Percentiles rank a stretch among this genome's conserved stretches.
Evolutionary conservation across 2,113 vertebrate genomes (phyloP).

Genomic region (Aplodontia rufa): DNA sequence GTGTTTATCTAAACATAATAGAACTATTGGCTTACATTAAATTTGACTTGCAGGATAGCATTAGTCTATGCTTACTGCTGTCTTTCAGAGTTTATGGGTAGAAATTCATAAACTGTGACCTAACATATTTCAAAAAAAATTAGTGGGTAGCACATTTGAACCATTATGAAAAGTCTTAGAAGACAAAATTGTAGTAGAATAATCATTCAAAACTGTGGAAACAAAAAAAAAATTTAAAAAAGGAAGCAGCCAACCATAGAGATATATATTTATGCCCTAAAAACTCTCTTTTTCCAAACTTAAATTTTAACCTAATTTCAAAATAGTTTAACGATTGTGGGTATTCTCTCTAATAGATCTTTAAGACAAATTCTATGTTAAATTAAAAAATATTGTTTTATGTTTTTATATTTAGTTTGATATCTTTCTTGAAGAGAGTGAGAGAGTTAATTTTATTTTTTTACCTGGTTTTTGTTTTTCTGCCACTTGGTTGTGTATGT

Average conservation of each 20-base stretch:
- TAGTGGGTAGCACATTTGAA: not conserved
- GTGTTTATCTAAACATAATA: not conserved
- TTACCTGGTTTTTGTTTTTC: no score
- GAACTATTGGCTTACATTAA: not conserved
- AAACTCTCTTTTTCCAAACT: not conserved
- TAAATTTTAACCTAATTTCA: not conserved
- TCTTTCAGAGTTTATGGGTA: not conserved
- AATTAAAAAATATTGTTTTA: not conserved
- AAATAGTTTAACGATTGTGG: not conserved
- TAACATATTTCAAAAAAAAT: constrained; percentile 20
- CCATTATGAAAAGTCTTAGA: not conserved
- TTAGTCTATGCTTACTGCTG: not conserved
- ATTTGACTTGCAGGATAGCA: not conserved
- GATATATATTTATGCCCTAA: not conserved
- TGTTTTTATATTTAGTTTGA: constrained; percentile 28
- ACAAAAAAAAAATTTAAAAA: not conserved
- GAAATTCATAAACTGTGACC: not conserved
- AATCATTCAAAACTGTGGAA: not conserved
- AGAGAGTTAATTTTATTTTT: no score
- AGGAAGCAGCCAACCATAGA: not conserved
- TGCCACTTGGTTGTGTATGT: no score
- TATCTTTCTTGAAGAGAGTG: no score
- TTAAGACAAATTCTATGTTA: not conserved
- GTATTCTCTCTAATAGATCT: not conserved
- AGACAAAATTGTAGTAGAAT: not conserved